phyloP scores from a whole-genome alignment of 2,888 invertebrate genomes.

The Euclidia mi region DNA sequence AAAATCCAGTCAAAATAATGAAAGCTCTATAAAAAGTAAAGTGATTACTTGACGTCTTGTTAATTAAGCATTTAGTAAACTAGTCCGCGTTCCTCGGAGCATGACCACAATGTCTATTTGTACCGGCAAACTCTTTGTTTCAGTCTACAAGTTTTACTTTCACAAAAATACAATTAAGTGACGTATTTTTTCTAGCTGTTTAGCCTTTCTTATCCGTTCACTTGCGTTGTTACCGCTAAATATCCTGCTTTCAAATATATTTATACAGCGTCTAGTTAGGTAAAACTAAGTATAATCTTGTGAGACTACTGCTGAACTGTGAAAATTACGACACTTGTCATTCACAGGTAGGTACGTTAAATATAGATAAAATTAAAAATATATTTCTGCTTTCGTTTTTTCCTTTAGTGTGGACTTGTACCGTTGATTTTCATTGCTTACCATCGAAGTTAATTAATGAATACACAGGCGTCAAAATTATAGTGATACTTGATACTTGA shows the following conservation, averaged over 20 bases:
- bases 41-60: not conserved
- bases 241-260: constrained; percentile 45
- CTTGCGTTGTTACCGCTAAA: constrained; percentile 37
- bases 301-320: not conserved
- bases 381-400: too few species aligned
- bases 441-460: too few species aligned
- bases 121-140: constrained; percentile 53
- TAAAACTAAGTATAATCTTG: not conserved
- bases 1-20: too few species aligned
- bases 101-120: constrained; percentile 39
- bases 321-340: too few species aligned
- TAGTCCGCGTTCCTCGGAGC: constrained; percentile 35
- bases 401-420: too few species aligned
- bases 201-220: constrained; percentile 50
- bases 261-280: constrained; percentile 1
- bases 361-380: too few species aligned
- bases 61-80: constrained; percentile 19
- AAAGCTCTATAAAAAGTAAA: too few species aligned
- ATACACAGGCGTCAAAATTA: too few species aligned
- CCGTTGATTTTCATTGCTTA: too few species aligned
- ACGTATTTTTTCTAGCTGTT: constrained; percentile 32
- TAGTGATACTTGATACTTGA: too few species aligned
- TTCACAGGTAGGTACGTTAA: too few species aligned
- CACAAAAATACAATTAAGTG: constrained; percentile 46
- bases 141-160: constrained; percentile 52